Evolutionary conservation across 2,113 vertebrate genomes (phyloP).

Genomic region (Cyprinus carpio): DNA sequence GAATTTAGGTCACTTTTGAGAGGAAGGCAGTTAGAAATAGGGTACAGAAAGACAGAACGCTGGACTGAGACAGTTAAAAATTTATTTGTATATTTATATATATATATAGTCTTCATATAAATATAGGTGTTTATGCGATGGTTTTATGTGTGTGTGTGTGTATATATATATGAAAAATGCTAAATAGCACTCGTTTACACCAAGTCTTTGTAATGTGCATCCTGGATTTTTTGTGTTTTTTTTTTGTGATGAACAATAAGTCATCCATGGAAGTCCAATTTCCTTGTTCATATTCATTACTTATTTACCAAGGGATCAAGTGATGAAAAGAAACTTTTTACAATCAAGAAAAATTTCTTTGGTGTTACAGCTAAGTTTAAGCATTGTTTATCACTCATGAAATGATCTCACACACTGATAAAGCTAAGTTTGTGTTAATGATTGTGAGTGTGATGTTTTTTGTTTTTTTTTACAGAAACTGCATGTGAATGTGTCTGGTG

Average conservation of each 20-base stretch:
- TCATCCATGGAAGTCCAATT: neutral
- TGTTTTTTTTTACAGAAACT: neutral
- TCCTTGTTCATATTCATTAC: neutral
- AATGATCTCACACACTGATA: neutral
- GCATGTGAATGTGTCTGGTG: neutral
- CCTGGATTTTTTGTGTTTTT: too few species aligned
- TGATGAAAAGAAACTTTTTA: neutral
- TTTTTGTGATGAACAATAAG: neutral
- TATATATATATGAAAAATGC: too few species aligned
- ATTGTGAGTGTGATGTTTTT: neutral
- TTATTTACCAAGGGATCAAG: slow-evolving; percentile 17
- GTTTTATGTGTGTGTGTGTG: too few species aligned
- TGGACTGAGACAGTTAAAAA: neutral
- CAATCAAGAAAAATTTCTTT: neutral
- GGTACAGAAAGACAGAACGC: neutral
- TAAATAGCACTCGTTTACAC: too few species aligned
- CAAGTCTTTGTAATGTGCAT: too few species aligned
- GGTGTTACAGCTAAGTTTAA: neutral
- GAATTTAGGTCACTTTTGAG: neutral
- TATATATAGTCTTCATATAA: too few species aligned
- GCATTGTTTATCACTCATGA: neutral
- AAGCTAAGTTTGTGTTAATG: neutral
- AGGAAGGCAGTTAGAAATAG: neutral
- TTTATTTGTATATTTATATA: too few species aligned
- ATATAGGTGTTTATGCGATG: too few species aligned